Evolutionary conservation across 2,113 vertebrate species (phyloP), one percentile per base, ranked within the genome.

Genomic region (Eubucco bourcierii): DNA sequence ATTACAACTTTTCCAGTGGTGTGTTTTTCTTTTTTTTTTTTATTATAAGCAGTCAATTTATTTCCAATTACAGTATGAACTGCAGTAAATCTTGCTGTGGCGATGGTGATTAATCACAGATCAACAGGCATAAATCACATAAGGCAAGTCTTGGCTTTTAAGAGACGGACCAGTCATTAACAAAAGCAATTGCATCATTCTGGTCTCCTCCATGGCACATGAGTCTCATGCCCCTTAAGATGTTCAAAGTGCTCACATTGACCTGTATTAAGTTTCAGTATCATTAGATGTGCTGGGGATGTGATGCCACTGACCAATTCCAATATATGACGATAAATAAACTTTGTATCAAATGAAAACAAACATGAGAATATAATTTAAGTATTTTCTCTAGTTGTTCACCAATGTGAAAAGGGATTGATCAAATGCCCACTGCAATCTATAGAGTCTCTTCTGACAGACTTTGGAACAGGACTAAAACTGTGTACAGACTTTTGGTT

Each of bases 31-130:
- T 5, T 56, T 63, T 55, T 78, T 27, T 25, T 23, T 11, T 52
- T 90, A 65, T 84, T 87, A 24, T 76, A 78, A 80, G 63, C 63
- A 70, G 74, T 82, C 74, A 65, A 73, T 93, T 92, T 78, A 27
- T 47, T 90, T 84, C 59, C 81, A 74, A 24, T 92, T 95, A 80
- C 12, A 87, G 47, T 47, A 31, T 6, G 11, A 84, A 44, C 63
- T 76, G 70, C 59, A 50, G 76, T 86, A 70, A 59, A 60, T 88
- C 93, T 94, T 93, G 76, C 60, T 39, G 55, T 34, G 39, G 37
- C 81, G 46, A 28, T 52, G 71, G 56, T 18, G 14, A 56, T 76
- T 94, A 92, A 82, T 95, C 47, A 31, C 74, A 81, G 64, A 88
- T 66, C 82, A 86, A 53, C 58, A 50, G 86, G 88, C 41, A 88